Conservation (phyloP, 2,797 vertebrate genomes). For the Takifugu rubripes region DNA sequence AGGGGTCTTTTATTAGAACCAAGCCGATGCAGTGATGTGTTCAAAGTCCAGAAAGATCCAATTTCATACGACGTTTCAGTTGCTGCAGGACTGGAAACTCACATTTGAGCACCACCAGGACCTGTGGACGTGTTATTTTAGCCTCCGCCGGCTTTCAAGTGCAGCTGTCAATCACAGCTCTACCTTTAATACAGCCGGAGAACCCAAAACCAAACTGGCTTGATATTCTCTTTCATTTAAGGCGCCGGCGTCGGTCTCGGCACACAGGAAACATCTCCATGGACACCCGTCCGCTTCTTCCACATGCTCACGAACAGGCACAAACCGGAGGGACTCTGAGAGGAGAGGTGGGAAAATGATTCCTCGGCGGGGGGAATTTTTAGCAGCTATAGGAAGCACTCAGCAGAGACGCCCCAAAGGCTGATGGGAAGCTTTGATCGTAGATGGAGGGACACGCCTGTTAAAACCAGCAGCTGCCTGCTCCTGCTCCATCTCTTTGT, state of each 20-base stretch:
- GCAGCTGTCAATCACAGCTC: constrained; percentile 27
- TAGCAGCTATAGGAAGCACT: constrained; percentile 58
- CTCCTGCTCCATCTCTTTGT: constrained; percentile 54
- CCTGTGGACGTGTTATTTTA: neutral
- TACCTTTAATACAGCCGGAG: constrained; percentile 1
- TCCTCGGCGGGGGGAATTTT: constrained; percentile 54
- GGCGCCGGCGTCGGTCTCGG: constrained; percentile 4
- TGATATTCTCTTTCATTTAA: constrained; percentile 30
- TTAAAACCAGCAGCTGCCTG: constrained; percentile 58
- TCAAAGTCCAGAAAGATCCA: neutral
- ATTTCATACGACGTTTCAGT: neutral
- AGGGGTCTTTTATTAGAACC: neutral
- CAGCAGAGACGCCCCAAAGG: constrained; percentile 56
- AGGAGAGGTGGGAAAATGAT: constrained; percentile 49
- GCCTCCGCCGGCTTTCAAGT: constrained; percentile 15
- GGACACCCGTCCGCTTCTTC: constrained; percentile 43
- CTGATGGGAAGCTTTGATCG: constrained; percentile 71
- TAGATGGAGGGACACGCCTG: constrained; percentile 67
- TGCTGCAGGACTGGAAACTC: neutral
- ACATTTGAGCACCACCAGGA: neutral
- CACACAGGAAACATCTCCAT: constrained; percentile 4
- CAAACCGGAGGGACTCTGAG: constrained; percentile 20
- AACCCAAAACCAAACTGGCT: constrained; percentile 14
- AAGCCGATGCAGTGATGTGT: too few relatives aligned
- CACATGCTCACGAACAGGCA: constrained; percentile 35